Base-by-base conservation (phyloP, 1,140 invertebrate species). In the Trichogramma pretiosum region DNA sequence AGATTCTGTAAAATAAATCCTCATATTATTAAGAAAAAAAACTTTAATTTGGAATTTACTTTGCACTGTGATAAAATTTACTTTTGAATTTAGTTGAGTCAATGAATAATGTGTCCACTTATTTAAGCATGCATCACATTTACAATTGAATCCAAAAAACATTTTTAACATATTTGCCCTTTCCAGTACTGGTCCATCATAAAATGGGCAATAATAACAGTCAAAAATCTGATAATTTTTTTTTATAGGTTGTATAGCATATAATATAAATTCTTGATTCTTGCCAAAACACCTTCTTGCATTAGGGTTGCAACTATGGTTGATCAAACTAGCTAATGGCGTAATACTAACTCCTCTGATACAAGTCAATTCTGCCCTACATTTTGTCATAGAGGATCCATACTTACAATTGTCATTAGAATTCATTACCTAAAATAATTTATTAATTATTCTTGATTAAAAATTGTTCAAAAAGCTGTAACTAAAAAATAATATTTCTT, bases 201-300 rank as follows among this genome's bases (percentile, higher is more conserved):
- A 45, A n/a, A 23, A 35, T n/a, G 21, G n/a, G 11, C 32, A 35
- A 17, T 11, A 23, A 26, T 45, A 45, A 26, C 22, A 35, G 14
- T 36, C 42, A 45, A n/a, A 45, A 16, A 45, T 45, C 42, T 45
- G 33, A 4, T 11, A 22, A 24, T 35, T 35, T 17, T 45, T 45
- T 36, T 45, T 35, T n/a, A 45, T 45, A 10, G 42, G 32, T n/a
- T 26, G 32, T n/a, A 45, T 10, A 16, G 42, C 32, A 17, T 24
- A 45, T 19, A 34, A 26, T 24, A 40, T 40, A n/a, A 40, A n/a
- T 40, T 36, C 24, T 16, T 5, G 14, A 24, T 45, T 33, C 18
- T 36, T 26, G 5, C 32, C 36, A 34, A 35, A 45, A 45, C 42
- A 45, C 17, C 32, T 35, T 3, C 33, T 36, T 1, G 33, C 32